These are phyloP conservation scores for Girardinus metallicus DNA, from an alignment of 2,797 vertebrate genomes.

Conservation along the genomic window DNA sequence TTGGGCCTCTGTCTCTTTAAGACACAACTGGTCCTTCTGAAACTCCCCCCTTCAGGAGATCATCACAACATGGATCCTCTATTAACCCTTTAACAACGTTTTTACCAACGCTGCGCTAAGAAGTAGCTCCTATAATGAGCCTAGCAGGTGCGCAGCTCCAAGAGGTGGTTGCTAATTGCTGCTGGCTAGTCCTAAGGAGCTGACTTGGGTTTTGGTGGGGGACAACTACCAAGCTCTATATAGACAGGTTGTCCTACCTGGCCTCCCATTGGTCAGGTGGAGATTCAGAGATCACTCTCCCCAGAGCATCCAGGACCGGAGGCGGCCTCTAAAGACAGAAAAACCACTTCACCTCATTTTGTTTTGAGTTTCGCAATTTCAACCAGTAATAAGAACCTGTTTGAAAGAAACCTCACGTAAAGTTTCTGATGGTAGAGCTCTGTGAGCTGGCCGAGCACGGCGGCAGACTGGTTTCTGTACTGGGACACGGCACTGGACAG, in stretches of 20 bases:
- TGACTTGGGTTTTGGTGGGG: too few species aligned
- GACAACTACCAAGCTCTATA: background rate
- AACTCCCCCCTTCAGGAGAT: too few species aligned
- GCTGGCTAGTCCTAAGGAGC: too few species aligned
- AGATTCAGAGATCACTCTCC: slow-evolving; percentile 95
- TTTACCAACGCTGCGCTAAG: too few species aligned
- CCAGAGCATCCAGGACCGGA: slow-evolving; percentile 94
- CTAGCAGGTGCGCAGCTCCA: too few species aligned
- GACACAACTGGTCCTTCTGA: too few species aligned
- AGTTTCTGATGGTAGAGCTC: slow-evolving; percentile 97
- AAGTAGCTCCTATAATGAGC: too few species aligned
- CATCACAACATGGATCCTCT: too few species aligned
- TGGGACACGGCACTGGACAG: slow-evolving; percentile 90
- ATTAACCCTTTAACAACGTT: too few species aligned
- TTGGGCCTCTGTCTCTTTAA: too few species aligned
- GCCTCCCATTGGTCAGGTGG: slow-evolving; percentile 99
- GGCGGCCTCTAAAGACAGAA: slow-evolving; percentile 87
- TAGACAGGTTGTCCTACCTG: slow-evolving; percentile 80
- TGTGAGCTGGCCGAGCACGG: slow-evolving; percentile 90
- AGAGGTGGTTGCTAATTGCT: too few species aligned
- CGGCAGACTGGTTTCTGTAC: slow-evolving; percentile 87
- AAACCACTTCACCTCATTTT: slow-evolving; percentile 9
- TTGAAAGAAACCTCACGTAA: slow-evolving; percentile 83
- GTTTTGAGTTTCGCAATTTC: background rate
- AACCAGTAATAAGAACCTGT: background rate